Percentiles rank a stretch among this genome's conserved stretches.
Evolutionary conservation across 2,888 invertebrate genomes (phyloP).

Genomic region (Epinotia brunnichana): DNA sequence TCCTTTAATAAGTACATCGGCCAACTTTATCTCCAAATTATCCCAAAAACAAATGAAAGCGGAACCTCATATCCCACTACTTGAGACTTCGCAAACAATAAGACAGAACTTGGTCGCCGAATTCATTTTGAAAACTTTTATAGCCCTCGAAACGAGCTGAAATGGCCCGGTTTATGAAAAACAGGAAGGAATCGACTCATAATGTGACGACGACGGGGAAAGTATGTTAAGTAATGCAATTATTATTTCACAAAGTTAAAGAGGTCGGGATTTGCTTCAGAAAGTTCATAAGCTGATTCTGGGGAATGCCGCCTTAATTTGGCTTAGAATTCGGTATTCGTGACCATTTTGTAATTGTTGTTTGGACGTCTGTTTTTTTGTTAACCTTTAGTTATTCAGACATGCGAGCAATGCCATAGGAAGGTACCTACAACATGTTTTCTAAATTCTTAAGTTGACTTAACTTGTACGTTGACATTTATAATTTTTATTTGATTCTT

Average conservation of each 20-base stretch:
- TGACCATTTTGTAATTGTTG: neutral
- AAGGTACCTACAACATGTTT: no score
- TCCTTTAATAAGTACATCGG: slow-evolving; percentile 5
- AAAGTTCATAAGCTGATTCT: slow-evolving; percentile 19
- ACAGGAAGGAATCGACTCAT: slow-evolving; percentile 29
- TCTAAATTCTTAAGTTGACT: no score
- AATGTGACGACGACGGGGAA: slow-evolving; percentile 36
- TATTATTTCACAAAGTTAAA: slow-evolving; percentile 21
- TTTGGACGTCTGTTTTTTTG: neutral
- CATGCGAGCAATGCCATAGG: no score
- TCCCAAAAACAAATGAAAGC: slow-evolving; percentile 35
- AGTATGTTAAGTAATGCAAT: slow-evolving; percentile 36
- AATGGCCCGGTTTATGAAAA: slow-evolving; percentile 33
- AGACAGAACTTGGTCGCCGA: slow-evolving; percentile 54
- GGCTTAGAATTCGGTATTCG: neutral
- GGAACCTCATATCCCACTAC: slow-evolving; percentile 40
- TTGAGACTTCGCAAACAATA: slow-evolving; percentile 49
- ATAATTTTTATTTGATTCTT: no score
- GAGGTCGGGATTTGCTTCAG: slow-evolving; percentile 8
- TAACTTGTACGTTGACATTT: no score
- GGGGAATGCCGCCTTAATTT: neutral
- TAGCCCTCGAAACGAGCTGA: slow-evolving; percentile 34
- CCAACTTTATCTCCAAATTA: slow-evolving; percentile 27
- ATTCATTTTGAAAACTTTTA: slow-evolving; percentile 60
- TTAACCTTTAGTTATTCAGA: neutral